Evolutionary conservation across 2,113 vertebrate genomes (phyloP), one percentile per base, ranked within the genome.

Genomic region (Grus americana): DNA sequence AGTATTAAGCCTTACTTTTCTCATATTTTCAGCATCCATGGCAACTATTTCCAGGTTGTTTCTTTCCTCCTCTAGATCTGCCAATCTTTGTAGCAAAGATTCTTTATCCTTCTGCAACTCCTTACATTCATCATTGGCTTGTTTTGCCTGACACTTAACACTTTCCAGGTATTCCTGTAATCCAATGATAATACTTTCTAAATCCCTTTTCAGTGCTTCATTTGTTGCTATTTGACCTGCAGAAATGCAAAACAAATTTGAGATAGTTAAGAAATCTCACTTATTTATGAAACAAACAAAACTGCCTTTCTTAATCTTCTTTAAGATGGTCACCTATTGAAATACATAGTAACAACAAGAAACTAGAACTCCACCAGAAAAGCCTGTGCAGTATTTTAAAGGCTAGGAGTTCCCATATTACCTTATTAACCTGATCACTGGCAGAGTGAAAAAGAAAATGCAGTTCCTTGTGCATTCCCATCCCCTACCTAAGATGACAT

Each of bases 141-240:
- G 96, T 44, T 86, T 90, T 57, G 99, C 99, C 97, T 99, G 99
- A 63, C 96, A 95, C 91, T 99, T 99, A 44, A 99, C 96, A 12
- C 98, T 98, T 46, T 97, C 95, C 93, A 99, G 97, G 79, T 99
- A 99, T 42, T 99, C 98, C 92, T 99, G 99, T 49, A 99, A 97
- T 20, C 99, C 99, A 66, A 18, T 79, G 84, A 99, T 99, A 74
- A 99, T 98, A 24, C 98, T 98, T 97, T 99, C 98, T 86, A 99
- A 96, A 84, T 99, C 99, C 78, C 88, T 98, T 97, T 99, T 99
- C 58, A 99, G 97, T 20, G 98, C 98, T 95, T 99, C 99, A 34
- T 99, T 99, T 19, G 98, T 98, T 95, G 98, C 98, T 95, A 99
- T 99, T 93, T 99, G 99, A 97, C 99, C 99, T 99, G 94, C 36